Evolutionary conservation across 2,113 vertebrate genomes (phyloP), one percentile per base, ranked within the genome.

Genomic region (Sialia sialis): DNA sequence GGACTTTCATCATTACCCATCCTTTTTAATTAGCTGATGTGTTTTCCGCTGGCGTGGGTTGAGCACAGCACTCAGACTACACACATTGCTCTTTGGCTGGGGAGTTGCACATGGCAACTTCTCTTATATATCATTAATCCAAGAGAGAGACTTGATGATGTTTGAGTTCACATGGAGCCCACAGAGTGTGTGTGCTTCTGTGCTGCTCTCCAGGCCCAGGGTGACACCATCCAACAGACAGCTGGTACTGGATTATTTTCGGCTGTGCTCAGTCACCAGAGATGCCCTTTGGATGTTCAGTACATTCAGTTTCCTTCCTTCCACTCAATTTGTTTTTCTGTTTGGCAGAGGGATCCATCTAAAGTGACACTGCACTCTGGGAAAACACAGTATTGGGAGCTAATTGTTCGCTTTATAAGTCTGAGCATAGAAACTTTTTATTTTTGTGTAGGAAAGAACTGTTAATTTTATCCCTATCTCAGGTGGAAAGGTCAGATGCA

Each of bases 251-350:
- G 36, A 72, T 52, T 89, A 48, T 58, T 87, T 72, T 26, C 46
- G 66, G 23, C 70, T 91, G 60, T 43, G 49, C 67, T 91, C 70
- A 34, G 27, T 52, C 48, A 75, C 25, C 41, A 58, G 84, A 64
- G 84, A 30, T 76, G 59, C 18, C 44, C 29, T 75, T 64, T 39
- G 66, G n/a, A 14, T 56, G 32, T 76, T 83, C 1, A 0, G 90
- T 90, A 96, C 85, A 70, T 90, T 62, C 74, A 10, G 67, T 69
- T 87, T 93, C 75, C 75, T 90, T 73, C 70, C 67, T 73, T 68
- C 60, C 7, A 4, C 70, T 73, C 69, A 19, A 21, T 87, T 90
- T 93, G 10, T 16, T 94, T 85, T 85, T 55, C 48, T 48, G 1
- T 55, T 89, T 79, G 54, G 66, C 44, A 82, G 56, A 34, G 16